phyloP scores from a whole-genome alignment of 2,888 invertebrate species.

The Notodonta ziczac region DNA sequence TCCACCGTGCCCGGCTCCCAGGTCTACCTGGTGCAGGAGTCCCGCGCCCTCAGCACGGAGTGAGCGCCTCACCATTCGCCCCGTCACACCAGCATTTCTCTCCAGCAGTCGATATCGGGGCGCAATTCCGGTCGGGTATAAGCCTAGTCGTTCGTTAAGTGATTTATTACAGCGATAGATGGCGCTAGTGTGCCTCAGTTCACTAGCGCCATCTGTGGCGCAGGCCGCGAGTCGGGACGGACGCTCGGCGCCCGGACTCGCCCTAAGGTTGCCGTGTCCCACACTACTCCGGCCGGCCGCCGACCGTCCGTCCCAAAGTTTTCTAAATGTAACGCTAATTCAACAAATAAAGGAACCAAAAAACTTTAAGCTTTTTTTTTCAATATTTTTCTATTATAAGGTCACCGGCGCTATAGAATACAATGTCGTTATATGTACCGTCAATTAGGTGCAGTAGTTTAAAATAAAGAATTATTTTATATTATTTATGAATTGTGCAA shows the following conservation, averaged over 20 bases:
- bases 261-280: constrained; percentile 79
- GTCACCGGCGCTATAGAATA: constrained; percentile 66
- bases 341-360: constrained; percentile 81
- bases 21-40: constrained; percentile 95
- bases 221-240: constrained; percentile 64
- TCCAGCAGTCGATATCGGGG: constrained; percentile 67
- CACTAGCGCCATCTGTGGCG: constrained; percentile 50
- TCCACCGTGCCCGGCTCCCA: constrained; percentile 96
- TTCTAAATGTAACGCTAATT: constrained; percentile 67
- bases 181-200: constrained; percentile 45
- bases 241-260: constrained; percentile 72
- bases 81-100: constrained; percentile 76
- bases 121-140: constrained; percentile 82
- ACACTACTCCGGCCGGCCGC: constrained; percentile 64
- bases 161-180: constrained; percentile 60
- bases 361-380: constrained; percentile 73
- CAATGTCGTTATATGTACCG: constrained; percentile 64
- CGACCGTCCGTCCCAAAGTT: constrained; percentile 74
- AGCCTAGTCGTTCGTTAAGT: constrained; percentile 81
- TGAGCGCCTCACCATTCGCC: constrained; percentile 58
- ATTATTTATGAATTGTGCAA: constrained; percentile 83
- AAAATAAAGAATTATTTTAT: constrained; percentile 80
- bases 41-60: constrained; percentile 86
- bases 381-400: constrained; percentile 77
- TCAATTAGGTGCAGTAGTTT: constrained; percentile 72